phyloP scores from a whole-genome alignment of 2,888 invertebrate species.

The Aphidoletes aphidimyza region DNA sequence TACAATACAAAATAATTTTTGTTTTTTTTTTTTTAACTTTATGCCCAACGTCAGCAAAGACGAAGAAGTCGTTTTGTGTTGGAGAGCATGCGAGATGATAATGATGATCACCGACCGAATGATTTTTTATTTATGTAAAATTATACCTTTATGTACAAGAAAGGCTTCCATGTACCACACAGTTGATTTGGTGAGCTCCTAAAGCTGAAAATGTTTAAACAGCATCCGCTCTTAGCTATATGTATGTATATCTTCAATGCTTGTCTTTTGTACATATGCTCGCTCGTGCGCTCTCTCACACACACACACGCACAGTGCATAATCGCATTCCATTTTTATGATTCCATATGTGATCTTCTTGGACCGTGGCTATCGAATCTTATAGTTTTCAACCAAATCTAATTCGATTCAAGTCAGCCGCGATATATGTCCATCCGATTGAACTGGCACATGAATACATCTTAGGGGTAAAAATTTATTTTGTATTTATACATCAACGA shows the following conservation, averaged over 20 bases:
- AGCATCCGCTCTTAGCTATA: slow-evolving; percentile 49
- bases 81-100: slow-evolving; percentile 43
- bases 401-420: slow-evolving; percentile 48
- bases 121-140: slow-evolving; percentile 19
- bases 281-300: background rate
- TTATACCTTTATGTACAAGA: slow-evolving; percentile 31
- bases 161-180: background rate
- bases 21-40: too few species aligned
- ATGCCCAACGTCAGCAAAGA: background rate
- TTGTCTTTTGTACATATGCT: background rate
- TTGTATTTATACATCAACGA: too few species aligned
- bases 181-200: slow-evolving; percentile 18
- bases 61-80: background rate
- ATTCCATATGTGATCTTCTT: background rate
- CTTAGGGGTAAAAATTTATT: background rate
- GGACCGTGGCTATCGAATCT: background rate
- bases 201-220: slow-evolving; percentile 9
- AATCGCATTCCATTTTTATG: slow-evolving; percentile 42
- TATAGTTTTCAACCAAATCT: slow-evolving; percentile 16
- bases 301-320: background rate
- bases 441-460: background rate
- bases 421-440: background rate
- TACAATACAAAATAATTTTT: background rate
- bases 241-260: slow-evolving; percentile 2
- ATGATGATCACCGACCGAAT: slow-evolving; percentile 45